Evolutionary conservation across 2,113 vertebrate genomes (phyloP), one percentile per base, ranked within the genome.

Genomic region (Sphyrna mokarran): DNA sequence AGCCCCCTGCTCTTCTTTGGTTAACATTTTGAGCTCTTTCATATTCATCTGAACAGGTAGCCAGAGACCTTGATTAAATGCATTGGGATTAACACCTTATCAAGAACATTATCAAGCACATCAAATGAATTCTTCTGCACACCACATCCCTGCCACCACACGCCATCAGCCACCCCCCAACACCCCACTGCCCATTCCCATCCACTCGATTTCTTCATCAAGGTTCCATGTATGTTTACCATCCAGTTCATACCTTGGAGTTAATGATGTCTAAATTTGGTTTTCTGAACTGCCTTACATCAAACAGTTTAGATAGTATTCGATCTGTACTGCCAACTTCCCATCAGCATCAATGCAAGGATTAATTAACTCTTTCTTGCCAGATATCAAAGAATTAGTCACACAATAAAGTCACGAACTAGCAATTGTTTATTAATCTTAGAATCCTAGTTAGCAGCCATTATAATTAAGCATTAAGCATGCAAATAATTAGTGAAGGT

Each of bases 361-460:
- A 93, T 93, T n/a, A 22, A 93, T 93, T 66, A 66, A 66, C 89
- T 18, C 33, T 93, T 93, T 68, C 61, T 86, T 11, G 23, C 43
- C 43, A 61, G 61, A 63, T 18, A 90, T 93, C 23, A 93, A 93
- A 66, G 89, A 93, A 93, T 33, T 76, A 76, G 33, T 37, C n/a
- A 66, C 61, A 61, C 48, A 89, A 16, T 1, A 66, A 68, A 37
- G 61, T 63, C 33, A 93, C 20, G 9, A 93, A 66, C 58, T 63
- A 91, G 29, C 87, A 61, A 91, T 91, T 91, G 33, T 91, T 91
- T 20, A 68, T 93, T 68, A 93, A 20, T 18, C 16, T 83, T 93
- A 16, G 9, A 93, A 66, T 93, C 20, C 37, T 93, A 66, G 61
- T 93, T 93, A 22, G 37, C 58, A 93, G 33, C 89, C 37, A 16